These are phyloP conservation scores for Rhinogobio ventralis DNA, from an alignment of 2,797 vertebrate genomes.

Conservation along the genomic window DNA sequence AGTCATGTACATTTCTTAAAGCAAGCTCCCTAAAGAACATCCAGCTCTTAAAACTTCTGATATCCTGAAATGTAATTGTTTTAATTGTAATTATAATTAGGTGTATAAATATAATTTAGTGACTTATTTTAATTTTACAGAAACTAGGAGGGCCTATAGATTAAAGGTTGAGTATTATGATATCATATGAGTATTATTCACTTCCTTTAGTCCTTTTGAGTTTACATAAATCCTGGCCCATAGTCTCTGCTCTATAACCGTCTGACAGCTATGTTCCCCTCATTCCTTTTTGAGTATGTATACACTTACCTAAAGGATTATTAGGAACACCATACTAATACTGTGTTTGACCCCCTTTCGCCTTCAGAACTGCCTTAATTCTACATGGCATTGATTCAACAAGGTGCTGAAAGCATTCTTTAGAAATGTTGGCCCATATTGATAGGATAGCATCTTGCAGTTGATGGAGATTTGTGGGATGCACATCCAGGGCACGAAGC, in stretches of 20 bases:
- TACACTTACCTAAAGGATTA: no score
- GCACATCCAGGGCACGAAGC: no score
- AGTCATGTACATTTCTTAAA: no score
- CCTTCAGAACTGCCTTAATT: no score
- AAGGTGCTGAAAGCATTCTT: no score
- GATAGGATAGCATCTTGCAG: no score
- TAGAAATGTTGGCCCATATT: no score
- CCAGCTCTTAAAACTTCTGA: not conserved
- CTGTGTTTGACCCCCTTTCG: no score
- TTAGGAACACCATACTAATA: no score
- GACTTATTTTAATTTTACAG: not conserved
- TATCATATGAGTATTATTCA: not conserved
- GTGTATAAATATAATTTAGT: not conserved
- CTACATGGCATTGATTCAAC: no score
- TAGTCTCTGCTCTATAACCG: constrained; percentile 5
- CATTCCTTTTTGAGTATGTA: constrained; percentile 28
- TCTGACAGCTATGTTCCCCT: constrained; percentile 14
- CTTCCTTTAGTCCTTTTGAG: not conserved
- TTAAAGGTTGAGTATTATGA: not conserved
- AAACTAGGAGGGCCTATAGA: not conserved
- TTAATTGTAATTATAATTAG: not conserved
- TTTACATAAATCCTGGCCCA: not conserved
- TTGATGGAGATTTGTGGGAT: no score
- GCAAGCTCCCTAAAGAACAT: no score
- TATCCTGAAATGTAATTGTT: not conserved